Evolutionary conservation across 2,888 invertebrate species (phyloP).

Genomic region (Erynnis tages): DNA sequence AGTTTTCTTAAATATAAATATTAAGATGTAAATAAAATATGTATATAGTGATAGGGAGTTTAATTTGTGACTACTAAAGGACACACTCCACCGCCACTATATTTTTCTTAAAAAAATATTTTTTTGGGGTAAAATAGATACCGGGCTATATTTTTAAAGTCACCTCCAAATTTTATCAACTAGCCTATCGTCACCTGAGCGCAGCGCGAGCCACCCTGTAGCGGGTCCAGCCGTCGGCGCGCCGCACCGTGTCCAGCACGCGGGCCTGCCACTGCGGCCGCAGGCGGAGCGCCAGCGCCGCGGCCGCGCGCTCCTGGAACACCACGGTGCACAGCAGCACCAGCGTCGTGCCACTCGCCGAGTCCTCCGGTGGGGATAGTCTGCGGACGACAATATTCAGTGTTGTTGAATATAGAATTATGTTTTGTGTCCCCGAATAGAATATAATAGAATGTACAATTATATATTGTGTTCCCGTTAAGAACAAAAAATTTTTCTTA

Average conservation of each 20-base stretch:
- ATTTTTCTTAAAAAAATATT: too few species aligned
- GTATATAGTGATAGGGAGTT: too few species aligned
- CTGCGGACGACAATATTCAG: conserved; percentile 32
- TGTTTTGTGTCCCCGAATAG: not conserved
- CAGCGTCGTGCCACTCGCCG: conserved; percentile 80
- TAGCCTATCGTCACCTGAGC: conserved; percentile 87
- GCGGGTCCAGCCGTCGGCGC: conserved; percentile 89
- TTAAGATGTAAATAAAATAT: too few species aligned
- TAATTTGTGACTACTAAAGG: too few species aligned
- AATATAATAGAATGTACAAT: too few species aligned
- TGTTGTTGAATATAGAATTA: not conserved
- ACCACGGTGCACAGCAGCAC: conserved; percentile 91
- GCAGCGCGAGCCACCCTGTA: conserved; percentile 94
- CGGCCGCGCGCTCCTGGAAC: conserved; percentile 89
- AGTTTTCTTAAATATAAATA: too few species aligned
- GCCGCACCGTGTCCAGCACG: conserved; percentile 79
- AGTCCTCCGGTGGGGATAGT: conserved; percentile 43
- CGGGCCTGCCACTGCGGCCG: conserved; percentile 61
- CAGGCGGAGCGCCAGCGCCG: conserved; percentile 80
- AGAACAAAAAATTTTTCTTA: too few species aligned
- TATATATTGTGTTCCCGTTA: too few species aligned
- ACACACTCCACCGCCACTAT: too few species aligned
- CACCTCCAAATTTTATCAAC: too few species aligned
- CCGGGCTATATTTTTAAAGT: too few species aligned
- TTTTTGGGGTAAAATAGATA: too few species aligned